Conservation (phyloP, 2,113 vertebrate species). For the Eonycteris spelaea region DNA sequence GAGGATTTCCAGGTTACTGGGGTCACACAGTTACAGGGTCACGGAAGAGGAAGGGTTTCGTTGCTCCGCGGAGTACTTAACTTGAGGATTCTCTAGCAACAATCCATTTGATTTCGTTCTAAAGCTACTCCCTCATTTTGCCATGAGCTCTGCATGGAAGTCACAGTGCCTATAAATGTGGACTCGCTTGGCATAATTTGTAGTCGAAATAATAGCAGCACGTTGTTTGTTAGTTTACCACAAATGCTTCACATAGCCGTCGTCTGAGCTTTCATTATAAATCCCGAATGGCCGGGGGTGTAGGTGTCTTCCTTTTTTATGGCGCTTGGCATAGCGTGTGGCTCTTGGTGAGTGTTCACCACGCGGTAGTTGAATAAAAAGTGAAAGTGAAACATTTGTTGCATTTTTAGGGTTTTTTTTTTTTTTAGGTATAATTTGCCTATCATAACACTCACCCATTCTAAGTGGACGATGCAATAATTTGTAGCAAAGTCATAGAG, state of each 20-base stretch:
- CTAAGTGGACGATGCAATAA: neutral
- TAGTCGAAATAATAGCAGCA: neutral
- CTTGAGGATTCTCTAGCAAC: neutral
- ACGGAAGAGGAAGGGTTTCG: neutral
- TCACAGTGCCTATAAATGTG: neutral
- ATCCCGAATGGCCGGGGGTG: neutral
- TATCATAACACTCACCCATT: neutral
- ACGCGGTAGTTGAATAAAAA: neutral
- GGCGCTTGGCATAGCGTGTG: neutral
- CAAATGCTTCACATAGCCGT: neutral
- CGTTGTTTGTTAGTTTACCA: neutral
- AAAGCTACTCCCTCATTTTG: neutral
- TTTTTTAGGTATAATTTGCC: neutral
- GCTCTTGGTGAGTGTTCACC: neutral
- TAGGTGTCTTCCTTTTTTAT: neutral
- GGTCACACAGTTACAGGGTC: neutral
- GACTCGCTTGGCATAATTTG: neutral
- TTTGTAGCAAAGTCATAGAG: neutral
- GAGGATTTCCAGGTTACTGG: neutral
- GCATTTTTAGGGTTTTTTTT: neutral
- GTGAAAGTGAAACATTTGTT: neutral
- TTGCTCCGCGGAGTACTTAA: neutral
- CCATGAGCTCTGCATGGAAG: neutral
- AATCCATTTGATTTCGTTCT: neutral
- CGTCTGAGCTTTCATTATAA: neutral